phyloP scores from a whole-genome alignment of 2,113 vertebrate species.

The Sinosuthora webbiana region DNA sequence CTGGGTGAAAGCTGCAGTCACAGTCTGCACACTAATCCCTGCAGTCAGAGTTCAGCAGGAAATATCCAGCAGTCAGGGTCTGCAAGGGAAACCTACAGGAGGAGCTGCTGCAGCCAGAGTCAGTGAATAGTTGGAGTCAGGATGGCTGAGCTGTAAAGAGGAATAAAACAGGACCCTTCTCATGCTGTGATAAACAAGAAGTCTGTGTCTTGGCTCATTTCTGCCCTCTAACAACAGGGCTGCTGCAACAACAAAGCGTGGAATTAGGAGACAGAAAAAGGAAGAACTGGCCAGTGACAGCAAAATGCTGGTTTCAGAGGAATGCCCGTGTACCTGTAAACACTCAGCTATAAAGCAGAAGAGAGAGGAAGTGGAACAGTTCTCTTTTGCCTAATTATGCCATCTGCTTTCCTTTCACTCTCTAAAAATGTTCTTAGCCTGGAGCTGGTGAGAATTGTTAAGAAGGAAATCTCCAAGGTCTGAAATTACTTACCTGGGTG shows the following conservation, averaged over 20 bases:
- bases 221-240: neutral
- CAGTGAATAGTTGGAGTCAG: neutral
- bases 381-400: neutral
- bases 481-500: neutral
- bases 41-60: neutral
- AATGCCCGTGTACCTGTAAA: fast-evolving
- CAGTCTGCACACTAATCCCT: too few relatives aligned
- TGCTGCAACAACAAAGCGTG: neutral
- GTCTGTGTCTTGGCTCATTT: neutral
- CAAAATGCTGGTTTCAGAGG: neutral
- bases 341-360: neutral
- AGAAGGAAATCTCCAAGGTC: neutral
- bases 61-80: neutral
- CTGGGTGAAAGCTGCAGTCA: too few relatives aligned
- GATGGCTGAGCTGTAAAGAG: neutral
- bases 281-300: neutral
- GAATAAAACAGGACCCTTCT: neutral
- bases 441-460: too few relatives aligned
- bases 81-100: neutral
- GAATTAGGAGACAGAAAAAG: neutral
- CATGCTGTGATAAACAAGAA: neutral
- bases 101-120: neutral
- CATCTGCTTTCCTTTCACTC: neutral
- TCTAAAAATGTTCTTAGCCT: neutral
- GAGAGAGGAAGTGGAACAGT: neutral